A percentile compares a stretch with the other conserved stretches of the same genome.
phyloP scores from a whole-genome alignment of 2,113 vertebrate species.

The Erpornis zantholeuca region DNA sequence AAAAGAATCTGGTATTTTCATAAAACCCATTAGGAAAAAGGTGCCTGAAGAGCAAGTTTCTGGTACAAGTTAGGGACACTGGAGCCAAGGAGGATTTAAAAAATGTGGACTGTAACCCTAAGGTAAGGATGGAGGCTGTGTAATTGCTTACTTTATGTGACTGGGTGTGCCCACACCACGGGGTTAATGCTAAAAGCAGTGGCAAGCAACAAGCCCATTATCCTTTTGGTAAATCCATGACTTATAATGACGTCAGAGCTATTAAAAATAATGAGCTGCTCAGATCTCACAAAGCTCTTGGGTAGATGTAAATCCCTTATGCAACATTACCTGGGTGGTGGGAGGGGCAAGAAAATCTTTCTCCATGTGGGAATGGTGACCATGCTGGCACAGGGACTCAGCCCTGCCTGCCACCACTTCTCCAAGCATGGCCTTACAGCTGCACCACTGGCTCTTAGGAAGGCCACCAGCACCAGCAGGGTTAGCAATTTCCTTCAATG shows the following conservation, averaged over 20 bases:
- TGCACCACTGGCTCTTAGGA: not conserved
- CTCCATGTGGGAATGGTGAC: fast-evolving
- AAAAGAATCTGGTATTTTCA: not conserved
- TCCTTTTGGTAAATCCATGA: not conserved
- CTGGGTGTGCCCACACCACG: not conserved
- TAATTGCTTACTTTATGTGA: fast-evolving
- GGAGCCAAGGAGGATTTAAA: not conserved
- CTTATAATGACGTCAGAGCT: not conserved
- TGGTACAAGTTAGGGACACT: not conserved
- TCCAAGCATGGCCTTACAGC: not conserved
- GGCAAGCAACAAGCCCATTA: not conserved
- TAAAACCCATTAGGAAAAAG: not conserved
- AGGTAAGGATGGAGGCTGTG: not conserved
- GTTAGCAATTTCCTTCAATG: not conserved
- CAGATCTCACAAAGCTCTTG: not conserved
- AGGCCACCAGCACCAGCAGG: not conserved
- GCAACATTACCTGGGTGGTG: not conserved
- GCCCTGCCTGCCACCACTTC: not conserved
- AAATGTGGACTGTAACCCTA: not conserved
- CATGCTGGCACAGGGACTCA: fast-evolving
- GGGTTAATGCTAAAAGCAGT: not conserved
- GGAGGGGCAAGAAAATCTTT: not conserved
- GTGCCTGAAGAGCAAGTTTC: not conserved
- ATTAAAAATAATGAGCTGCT: conserved; percentile 15
- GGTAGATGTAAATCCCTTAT: not conserved